phyloP scores from a whole-genome alignment of 2,113 vertebrate species.

The Atherinomorus stipes region DNA sequence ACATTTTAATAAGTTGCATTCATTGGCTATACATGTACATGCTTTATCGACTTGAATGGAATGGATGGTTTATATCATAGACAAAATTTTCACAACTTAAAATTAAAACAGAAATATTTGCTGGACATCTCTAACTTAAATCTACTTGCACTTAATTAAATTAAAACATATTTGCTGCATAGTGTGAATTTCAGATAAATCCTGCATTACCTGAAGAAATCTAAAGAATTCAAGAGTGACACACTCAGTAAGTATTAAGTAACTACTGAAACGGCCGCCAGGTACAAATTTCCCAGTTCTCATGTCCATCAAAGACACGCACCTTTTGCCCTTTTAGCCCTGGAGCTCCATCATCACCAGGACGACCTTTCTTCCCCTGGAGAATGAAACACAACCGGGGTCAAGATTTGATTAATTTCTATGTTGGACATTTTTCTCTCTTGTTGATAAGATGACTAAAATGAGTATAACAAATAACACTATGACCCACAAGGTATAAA shows the following conservation, averaged over 20 bases:
- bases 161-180: not conserved
- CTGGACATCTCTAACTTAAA: no score
- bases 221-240: constrained; percentile 3
- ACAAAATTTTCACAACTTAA: no score
- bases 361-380: constrained; percentile 91
- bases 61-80: no score
- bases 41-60: no score
- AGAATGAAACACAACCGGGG: constrained; percentile 50
- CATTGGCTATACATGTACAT: no score
- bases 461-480: not conserved
- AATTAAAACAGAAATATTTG: no score
- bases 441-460: not conserved
- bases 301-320: constrained; percentile 31
- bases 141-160: no score
- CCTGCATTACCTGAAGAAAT: constrained; percentile 3
- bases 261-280: not conserved
- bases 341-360: constrained; percentile 86
- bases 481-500: constrained; percentile 8
- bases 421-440: constrained; percentile 7
- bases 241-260: constrained; percentile 6
- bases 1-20: no score
- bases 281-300: constrained; percentile 17
- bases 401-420: not conserved
- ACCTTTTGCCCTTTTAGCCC: constrained; percentile 91
- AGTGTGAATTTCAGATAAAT: not conserved